These are phyloP conservation scores for Meta bourneti DNA, from an alignment of 2,888 invertebrate species.

Conservation along the genomic window DNA sequence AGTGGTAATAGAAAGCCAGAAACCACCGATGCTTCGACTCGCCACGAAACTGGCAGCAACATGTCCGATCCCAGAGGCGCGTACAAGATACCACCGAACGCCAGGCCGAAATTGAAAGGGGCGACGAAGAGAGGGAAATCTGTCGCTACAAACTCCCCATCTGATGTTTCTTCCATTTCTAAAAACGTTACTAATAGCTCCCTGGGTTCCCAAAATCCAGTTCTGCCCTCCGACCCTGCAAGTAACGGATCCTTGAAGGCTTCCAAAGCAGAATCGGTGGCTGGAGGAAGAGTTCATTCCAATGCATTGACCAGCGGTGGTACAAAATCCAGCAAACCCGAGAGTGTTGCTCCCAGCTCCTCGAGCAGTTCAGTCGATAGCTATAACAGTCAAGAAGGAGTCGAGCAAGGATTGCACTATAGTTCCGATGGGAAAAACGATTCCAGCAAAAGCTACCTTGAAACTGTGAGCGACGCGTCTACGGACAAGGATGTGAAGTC, in stretches of 20 bases:
- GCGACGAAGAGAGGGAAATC: neutral
- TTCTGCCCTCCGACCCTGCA: neutral
- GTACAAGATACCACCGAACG: neutral
- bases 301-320: too few relatives aligned
- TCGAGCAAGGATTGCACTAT: neutral
- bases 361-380: neutral
- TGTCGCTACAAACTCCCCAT: too few relatives aligned
- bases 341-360: neutral
- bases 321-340: neutral
- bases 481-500: slow-evolving; percentile 62
- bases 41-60: too few relatives aligned
- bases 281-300: neutral
- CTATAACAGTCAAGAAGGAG: neutral
- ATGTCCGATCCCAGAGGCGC: too few relatives aligned
- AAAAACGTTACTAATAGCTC: too few relatives aligned
- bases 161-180: too few relatives aligned
- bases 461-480: slow-evolving; percentile 63
- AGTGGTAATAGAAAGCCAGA: too few relatives aligned
- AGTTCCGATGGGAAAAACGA: slow-evolving; percentile 2
- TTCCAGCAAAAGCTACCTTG: slow-evolving; percentile 49
- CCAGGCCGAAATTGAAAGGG: neutral
- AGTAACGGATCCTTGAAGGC: neutral
- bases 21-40: too few relatives aligned
- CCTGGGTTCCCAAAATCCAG: too few relatives aligned
- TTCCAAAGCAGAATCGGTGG: neutral